Conservation (phyloP, 2,797 vertebrate species). For the Hapalemur alaotrensis region DNA sequence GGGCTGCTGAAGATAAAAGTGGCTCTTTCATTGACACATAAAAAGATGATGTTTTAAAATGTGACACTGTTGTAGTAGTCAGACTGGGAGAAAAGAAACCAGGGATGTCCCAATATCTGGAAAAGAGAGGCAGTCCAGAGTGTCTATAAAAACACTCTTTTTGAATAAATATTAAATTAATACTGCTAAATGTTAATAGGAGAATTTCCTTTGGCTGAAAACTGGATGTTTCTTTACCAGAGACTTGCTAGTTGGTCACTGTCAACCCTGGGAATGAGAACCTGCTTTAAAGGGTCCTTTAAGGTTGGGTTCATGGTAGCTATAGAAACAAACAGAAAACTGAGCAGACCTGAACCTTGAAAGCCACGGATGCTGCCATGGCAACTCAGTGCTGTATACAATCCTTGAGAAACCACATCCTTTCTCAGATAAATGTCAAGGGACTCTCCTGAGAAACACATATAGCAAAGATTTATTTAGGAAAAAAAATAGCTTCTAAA, state of each 20-base stretch:
- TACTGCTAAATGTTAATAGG: background rate
- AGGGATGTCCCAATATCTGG: background rate
- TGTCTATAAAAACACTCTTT: background rate
- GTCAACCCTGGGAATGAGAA: background rate
- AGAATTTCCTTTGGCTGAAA: slow-evolving; percentile 12
- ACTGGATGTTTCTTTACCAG: background rate
- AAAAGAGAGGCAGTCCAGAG: background rate
- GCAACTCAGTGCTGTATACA: slow-evolving; percentile 60
- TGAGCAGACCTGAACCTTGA: slow-evolving; percentile 61
- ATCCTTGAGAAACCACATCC: slow-evolving; percentile 42
- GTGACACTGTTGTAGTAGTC: background rate
- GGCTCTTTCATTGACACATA: background rate
- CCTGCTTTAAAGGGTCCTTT: slow-evolving; percentile 42
- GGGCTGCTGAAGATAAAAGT: background rate
- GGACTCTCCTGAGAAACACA: slow-evolving; percentile 33
- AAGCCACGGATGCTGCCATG: slow-evolving; percentile 74
- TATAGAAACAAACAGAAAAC: slow-evolving; percentile 74
- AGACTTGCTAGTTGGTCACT: background rate
- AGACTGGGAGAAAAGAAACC: background rate
- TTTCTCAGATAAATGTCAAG: slow-evolving; percentile 58
- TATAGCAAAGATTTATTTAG: background rate
- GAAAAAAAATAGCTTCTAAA: background rate
- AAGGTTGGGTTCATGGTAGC: slow-evolving; percentile 41
- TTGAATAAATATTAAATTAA: background rate
- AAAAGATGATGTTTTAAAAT: background rate